A percentile compares a stretch with the other conserved stretches of the same genome.
Conservation (phyloP, 2,888 invertebrate genomes). For the Agapostemon virescens region DNA sequence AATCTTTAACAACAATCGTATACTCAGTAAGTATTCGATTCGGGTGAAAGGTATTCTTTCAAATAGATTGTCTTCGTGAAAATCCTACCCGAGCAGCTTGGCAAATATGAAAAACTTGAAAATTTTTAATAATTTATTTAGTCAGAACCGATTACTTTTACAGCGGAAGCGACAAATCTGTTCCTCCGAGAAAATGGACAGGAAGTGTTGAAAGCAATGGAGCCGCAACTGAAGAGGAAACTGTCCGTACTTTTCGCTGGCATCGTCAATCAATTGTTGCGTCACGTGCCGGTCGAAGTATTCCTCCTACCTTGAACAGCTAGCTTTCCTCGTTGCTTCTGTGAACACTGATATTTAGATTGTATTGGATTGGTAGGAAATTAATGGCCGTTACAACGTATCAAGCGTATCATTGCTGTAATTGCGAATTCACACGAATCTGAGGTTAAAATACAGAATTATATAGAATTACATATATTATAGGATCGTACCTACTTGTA, state of each 20-base stretch:
- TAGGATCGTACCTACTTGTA: too few relatives aligned
- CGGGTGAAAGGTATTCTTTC: background rate
- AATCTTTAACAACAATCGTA: constrained; percentile 86
- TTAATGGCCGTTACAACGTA: constrained; percentile 1
- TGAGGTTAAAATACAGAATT: background rate
- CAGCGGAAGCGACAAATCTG: constrained; percentile 87
- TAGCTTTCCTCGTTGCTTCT: background rate
- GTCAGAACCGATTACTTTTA: constrained; percentile 62
- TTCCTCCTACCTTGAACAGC: constrained; percentile 81
- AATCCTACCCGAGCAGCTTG: background rate
- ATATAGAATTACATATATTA: too few relatives aligned
- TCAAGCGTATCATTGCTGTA: background rate
- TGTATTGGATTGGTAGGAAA: background rate
- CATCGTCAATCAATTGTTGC: constrained; percentile 85
- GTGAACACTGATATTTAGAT: background rate
- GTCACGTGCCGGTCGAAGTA: constrained; percentile 84
- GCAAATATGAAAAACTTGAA: background rate
- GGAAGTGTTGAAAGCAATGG: constrained; percentile 86
- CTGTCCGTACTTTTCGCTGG: constrained; percentile 84
- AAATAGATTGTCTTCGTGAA: background rate
- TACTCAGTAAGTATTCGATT: constrained; percentile 83
- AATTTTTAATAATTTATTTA: background rate
- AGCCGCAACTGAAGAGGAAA: constrained; percentile 85
- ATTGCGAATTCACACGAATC: background rate
- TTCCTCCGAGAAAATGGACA: constrained; percentile 87